These are phyloP conservation scores for Perizoma affinitatum DNA, from an alignment of 2,888 invertebrate species.

Conservation along the genomic window DNA sequence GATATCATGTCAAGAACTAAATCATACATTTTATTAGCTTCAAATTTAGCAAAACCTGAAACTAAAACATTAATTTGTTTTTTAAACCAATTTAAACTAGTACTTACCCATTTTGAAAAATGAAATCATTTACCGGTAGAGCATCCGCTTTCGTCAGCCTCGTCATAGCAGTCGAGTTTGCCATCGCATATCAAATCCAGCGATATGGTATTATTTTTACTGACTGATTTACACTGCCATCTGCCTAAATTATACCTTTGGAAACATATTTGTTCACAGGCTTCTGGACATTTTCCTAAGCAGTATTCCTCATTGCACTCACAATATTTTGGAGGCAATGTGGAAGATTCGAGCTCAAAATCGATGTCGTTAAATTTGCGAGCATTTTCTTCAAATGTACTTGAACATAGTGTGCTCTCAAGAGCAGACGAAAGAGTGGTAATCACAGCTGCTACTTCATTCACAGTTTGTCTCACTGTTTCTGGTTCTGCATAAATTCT, in stretches of 20 bases:
- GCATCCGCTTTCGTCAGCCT: conserved; percentile 66
- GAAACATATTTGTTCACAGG: conserved; percentile 60
- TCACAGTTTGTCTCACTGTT: conserved; percentile 38
- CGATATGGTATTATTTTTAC: conserved; percentile 46
- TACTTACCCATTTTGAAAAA: not conserved
- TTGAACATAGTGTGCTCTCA: conserved; percentile 52
- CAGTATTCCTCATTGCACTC: conserved; percentile 54
- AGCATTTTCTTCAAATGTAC: conserved; percentile 12
- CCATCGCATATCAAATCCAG: conserved; percentile 68
- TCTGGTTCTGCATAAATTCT: conserved; percentile 17
- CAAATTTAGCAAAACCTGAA: conserved; percentile 49
- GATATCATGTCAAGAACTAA: conserved; percentile 48
- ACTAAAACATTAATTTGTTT: conserved; percentile 42
- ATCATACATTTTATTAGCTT: conserved; percentile 54
- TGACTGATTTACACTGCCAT: conserved; percentile 59
- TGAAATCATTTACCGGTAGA: conserved; percentile 45
- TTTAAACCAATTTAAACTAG: not conserved
- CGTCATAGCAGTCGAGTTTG: conserved; percentile 70
- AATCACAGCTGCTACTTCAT: conserved; percentile 54
- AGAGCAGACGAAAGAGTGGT: conserved; percentile 52
- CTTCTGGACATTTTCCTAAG: conserved; percentile 45
- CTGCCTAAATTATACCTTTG: conserved; percentile 55
- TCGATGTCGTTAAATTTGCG: conserved; percentile 16
- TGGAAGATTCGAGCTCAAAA: not conserved
- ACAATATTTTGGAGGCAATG: conserved; percentile 51